A percentile compares a stretch with the other conserved stretches of the same genome.
Evolutionary conservation across 2,113 vertebrate species (phyloP).

Genomic region (Psilopsiagon aymara): DNA sequence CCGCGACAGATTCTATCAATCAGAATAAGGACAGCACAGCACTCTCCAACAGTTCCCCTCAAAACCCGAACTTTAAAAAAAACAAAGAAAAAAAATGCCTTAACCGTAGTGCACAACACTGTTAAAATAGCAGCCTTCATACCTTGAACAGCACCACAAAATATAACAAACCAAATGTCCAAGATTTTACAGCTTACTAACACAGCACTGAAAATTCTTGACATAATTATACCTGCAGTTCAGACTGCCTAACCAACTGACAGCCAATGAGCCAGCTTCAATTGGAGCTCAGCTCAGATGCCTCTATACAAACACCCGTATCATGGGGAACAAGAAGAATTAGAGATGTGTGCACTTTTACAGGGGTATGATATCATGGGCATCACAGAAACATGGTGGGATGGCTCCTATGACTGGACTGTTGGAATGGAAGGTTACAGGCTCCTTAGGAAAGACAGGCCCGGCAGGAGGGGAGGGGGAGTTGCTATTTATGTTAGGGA

Average conservation of each 20-base stretch:
- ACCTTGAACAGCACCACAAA: neutral
- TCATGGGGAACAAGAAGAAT: too few relatives aligned
- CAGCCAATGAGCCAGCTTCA: too few relatives aligned
- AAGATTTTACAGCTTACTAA: neutral
- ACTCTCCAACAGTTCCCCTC: neutral
- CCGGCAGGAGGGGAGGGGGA: too few relatives aligned
- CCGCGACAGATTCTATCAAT: neutral
- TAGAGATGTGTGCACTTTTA: too few relatives aligned
- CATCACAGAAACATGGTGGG: too few relatives aligned
- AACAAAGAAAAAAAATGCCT: neutral
- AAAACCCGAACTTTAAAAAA: neutral
- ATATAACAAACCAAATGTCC: neutral
- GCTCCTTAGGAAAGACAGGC: too few relatives aligned
- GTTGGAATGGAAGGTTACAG: too few relatives aligned
- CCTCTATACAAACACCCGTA: too few relatives aligned
- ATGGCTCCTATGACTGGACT: too few relatives aligned
- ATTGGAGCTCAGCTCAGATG: too few relatives aligned
- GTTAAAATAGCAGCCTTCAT: neutral
- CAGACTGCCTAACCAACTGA: neutral
- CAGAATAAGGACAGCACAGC: neutral
- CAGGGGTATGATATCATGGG: too few relatives aligned
- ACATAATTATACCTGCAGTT: neutral
- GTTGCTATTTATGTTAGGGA: too few relatives aligned
- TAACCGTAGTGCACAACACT: neutral
- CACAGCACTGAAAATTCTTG: neutral